These are phyloP conservation scores for Brachionichthys hirsutus DNA, from an alignment of 2,113 vertebrate genomes.

Conservation along the genomic window DNA sequence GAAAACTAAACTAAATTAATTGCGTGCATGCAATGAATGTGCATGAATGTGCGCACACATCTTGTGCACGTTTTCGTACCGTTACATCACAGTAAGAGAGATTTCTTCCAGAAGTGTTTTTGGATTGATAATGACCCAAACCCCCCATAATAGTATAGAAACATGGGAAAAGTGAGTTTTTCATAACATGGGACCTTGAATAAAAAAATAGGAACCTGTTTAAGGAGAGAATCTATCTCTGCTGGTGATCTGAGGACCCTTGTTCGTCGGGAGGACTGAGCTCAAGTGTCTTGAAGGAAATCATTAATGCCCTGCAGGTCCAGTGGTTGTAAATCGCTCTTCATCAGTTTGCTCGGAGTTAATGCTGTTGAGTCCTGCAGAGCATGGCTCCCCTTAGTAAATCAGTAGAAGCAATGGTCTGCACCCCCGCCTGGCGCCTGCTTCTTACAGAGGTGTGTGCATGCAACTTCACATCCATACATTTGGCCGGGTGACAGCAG, in stretches of 20 bases:
- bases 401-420: not conserved
- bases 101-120: too few species aligned
- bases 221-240: conserved; percentile 6
- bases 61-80: too few species aligned
- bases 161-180: not conserved
- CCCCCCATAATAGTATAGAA: too few species aligned
- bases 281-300: not conserved
- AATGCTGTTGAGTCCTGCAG: not conserved
- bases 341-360: not conserved
- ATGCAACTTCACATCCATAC: not conserved
- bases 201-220: not conserved
- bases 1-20: too few species aligned
- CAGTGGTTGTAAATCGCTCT: not conserved
- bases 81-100: too few species aligned
- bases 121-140: too few species aligned
- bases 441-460: conserved; percentile 3
- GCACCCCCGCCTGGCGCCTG: not conserved
- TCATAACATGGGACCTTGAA: not conserved
- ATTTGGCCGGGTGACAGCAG: not conserved
- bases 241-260: not conserved
- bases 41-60: too few species aligned
- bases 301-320: not conserved
- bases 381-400: not conserved
- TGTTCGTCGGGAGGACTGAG: not conserved
- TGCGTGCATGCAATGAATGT: too few species aligned